phyloP scores from a whole-genome alignment of 2,888 invertebrate genomes.

The Luperina nickerlii region DNA sequence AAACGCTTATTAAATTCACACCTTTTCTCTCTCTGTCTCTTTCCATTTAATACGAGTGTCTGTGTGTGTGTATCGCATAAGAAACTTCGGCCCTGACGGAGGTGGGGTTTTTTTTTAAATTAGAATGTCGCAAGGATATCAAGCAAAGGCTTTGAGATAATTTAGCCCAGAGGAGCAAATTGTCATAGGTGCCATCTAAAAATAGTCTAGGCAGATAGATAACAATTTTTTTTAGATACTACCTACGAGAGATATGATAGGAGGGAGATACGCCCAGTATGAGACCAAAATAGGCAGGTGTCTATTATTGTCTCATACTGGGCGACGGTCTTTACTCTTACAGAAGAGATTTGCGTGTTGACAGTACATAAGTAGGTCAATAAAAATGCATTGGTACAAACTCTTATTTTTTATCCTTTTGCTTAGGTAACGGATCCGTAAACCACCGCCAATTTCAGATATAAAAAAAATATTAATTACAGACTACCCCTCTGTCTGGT shows the following conservation, averaged over 20 bases:
- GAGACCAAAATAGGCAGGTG: background rate
- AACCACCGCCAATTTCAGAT: background rate
- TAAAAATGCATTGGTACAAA: background rate
- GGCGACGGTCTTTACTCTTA: too few species aligned
- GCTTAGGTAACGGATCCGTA: background rate
- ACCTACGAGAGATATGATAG: background rate
- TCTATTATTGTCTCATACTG: background rate
- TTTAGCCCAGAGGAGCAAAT: background rate
- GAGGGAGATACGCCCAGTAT: background rate
- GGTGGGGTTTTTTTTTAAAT: background rate
- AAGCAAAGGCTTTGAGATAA: background rate
- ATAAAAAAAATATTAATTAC: background rate
- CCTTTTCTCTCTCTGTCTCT: background rate
- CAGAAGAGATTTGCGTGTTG: background rate
- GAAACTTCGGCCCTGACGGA: background rate
- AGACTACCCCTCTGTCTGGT: background rate
- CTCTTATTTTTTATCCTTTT: background rate
- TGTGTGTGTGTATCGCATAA: background rate
- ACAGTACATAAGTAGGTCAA: background rate
- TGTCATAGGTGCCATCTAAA: background rate
- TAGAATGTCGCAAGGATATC: constrained; percentile 8
- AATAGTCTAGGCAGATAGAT: background rate
- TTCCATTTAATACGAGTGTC: background rate
- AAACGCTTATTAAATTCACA: background rate
- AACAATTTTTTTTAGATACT: background rate